These are phyloP conservation scores for Orius insidiosus DNA, from an alignment of 1,140 invertebrate genomes.

Conservation along the genomic window DNA sequence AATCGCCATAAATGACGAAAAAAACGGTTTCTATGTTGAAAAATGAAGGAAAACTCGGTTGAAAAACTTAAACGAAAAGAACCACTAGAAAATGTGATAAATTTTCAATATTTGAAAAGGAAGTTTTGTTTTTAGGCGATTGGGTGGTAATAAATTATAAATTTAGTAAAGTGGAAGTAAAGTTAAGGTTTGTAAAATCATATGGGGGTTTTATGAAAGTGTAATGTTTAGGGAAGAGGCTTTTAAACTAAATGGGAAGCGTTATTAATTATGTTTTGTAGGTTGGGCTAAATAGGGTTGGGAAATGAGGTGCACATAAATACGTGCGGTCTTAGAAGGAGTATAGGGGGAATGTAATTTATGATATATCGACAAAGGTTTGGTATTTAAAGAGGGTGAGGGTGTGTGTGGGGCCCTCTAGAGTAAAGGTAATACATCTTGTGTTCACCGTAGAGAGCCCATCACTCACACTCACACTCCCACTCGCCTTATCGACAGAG, in stretches of 20 bases:
- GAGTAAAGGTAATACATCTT: conserved; percentile 10
- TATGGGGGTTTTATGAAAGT: not conserved
- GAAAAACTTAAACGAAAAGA: too few species aligned
- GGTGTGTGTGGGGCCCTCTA: too few species aligned
- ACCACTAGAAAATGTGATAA: too few species aligned
- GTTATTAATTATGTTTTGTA: conserved; percentile 12
- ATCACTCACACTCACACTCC: conserved; percentile 9
- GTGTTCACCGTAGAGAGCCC: conserved; percentile 6
- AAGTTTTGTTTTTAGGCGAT: too few species aligned
- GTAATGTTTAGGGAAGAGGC: not conserved
- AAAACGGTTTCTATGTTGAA: too few species aligned
- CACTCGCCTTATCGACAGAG: conserved; percentile 6
- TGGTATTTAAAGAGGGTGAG: conserved; percentile 2
- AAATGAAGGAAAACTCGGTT: too few species aligned
- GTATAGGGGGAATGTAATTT: conserved; percentile 1
- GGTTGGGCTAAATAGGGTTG: conserved; percentile 1
- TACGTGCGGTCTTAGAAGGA: conserved; percentile 1
- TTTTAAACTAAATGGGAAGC: not conserved
- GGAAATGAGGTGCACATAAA: conserved; percentile 11
- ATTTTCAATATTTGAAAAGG: too few species aligned
- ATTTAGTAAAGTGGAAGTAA: not conserved
- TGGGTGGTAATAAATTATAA: too few species aligned
- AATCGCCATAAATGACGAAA: too few species aligned
- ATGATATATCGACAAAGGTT: conserved; percentile 8
- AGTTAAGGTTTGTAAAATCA: not conserved